phyloP scores from a whole-genome alignment of 2,888 invertebrate genomes.

The Metopia argyrocephala region DNA sequence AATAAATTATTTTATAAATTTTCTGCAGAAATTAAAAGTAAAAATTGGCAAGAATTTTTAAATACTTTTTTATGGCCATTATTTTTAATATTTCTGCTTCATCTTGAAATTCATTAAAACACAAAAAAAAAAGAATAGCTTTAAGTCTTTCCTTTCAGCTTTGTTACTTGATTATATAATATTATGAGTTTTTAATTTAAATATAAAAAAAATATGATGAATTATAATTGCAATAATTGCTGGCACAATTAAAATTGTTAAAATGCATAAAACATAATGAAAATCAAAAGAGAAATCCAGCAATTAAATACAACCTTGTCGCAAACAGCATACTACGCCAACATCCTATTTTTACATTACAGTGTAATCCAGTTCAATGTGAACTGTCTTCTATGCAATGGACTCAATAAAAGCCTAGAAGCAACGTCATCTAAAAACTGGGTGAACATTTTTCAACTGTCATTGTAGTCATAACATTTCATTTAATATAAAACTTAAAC shows the following conservation, averaged over 20 bases:
- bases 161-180: too few relatives aligned
- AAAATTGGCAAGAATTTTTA: too few relatives aligned
- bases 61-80: too few relatives aligned
- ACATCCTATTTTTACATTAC: neutral
- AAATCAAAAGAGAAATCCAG: conserved; percentile 57
- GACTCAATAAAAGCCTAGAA: conserved; percentile 55
- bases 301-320: conserved; percentile 63
- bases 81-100: too few relatives aligned
- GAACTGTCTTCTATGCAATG: conserved; percentile 6
- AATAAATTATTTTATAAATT: too few relatives aligned
- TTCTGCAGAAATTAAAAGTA: too few relatives aligned
- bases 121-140: too few relatives aligned
- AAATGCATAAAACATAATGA: conserved; percentile 12
- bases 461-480: conserved; percentile 74
- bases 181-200: conserved; percentile 53
- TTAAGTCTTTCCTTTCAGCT: too few relatives aligned
- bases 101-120: too few relatives aligned
- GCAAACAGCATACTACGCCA: conserved; percentile 4
- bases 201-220: conserved; percentile 58
- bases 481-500: conserved; percentile 70
- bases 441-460: conserved; percentile 68
- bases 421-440: conserved; percentile 64
- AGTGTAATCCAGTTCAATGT: conserved; percentile 4
- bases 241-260: conserved; percentile 61
- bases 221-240: conserved; percentile 63